phyloP scores from a whole-genome alignment of 2,797 vertebrate species.

The Enteromius trimaculatus region DNA sequence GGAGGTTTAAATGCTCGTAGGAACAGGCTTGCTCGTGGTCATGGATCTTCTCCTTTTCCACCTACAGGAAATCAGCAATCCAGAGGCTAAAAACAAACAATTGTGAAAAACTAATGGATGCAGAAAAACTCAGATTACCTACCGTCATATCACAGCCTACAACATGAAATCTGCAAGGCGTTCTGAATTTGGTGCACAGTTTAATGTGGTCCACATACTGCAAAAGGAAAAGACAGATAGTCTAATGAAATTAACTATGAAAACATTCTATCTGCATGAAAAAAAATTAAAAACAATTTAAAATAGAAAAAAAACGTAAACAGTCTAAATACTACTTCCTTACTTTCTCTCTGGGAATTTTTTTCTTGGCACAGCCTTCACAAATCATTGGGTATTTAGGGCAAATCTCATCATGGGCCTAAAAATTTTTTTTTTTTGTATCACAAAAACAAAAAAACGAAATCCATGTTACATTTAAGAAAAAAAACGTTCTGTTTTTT shows the following conservation, averaged over 20 bases:
- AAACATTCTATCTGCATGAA: background rate
- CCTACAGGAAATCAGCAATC: constrained; percentile 71
- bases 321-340: background rate
- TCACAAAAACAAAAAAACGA: background rate
- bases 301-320: background rate
- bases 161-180: constrained; percentile 89
- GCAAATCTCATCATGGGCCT: constrained; percentile 94
- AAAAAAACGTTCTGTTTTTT: background rate
- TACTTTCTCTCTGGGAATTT: constrained; percentile 93
- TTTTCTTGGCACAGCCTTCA: constrained; percentile 92
- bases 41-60: constrained; percentile 86
- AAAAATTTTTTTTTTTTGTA: constrained; percentile 40
- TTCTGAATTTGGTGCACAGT: constrained; percentile 89
- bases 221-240: constrained; percentile 64
- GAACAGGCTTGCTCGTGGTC: constrained; percentile 88
- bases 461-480: background rate
- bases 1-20: constrained; percentile 88
- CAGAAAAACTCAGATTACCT: constrained; percentile 73
- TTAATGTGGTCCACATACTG: constrained; percentile 95
- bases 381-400: constrained; percentile 94
- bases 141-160: constrained; percentile 92
- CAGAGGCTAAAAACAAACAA: background rate
- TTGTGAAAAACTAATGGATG: background rate
- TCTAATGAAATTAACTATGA: constrained; percentile 53
- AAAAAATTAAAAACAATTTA: background rate